These are phyloP conservation scores for Anableps anableps DNA, from an alignment of 2,797 vertebrate species.

Conservation along the genomic window DNA sequence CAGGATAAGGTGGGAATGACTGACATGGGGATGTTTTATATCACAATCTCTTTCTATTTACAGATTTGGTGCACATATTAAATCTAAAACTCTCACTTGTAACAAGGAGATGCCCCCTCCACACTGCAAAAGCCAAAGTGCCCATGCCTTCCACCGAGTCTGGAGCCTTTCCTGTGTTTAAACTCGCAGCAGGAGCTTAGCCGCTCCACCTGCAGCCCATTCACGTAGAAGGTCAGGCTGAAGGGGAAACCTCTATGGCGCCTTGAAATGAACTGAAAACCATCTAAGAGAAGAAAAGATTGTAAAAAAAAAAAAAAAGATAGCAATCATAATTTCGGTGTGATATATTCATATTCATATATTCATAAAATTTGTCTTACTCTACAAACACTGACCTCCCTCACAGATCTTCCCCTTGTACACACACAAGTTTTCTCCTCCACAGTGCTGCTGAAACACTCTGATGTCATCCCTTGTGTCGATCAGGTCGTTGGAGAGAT, in stretches of 20 bases:
- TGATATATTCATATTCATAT: background rate
- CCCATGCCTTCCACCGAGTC: constrained; percentile 85
- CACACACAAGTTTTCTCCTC: constrained; percentile 95
- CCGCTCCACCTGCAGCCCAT: constrained; percentile 91
- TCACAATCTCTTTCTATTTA: background rate
- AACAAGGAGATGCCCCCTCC: constrained; percentile 91
- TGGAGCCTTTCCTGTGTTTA: constrained; percentile 85
- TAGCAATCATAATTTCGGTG: background rate
- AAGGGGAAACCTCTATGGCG: constrained; percentile 94
- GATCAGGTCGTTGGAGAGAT: constrained; percentile 78
- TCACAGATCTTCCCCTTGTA: constrained; percentile 87
- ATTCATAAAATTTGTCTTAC: background rate
- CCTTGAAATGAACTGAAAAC: constrained; percentile 89
- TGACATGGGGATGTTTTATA: background rate
- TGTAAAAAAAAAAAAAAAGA: background rate
- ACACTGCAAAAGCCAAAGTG: constrained; percentile 88
- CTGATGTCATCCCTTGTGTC: constrained; percentile 89
- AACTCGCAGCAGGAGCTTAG: constrained; percentile 97
- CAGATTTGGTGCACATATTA: no score
- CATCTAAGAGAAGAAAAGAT: constrained; percentile 78
- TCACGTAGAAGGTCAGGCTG: constrained; percentile 95
- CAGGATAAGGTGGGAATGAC: background rate
- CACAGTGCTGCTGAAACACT: constrained; percentile 95
- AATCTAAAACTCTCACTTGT: constrained; percentile 82
- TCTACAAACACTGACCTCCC: constrained; percentile 83